Percentiles rank a stretch among this genome's conserved stretches.
Conservation (phyloP, 2,113 vertebrate species). For the Chaenogobius annularis region DNA sequence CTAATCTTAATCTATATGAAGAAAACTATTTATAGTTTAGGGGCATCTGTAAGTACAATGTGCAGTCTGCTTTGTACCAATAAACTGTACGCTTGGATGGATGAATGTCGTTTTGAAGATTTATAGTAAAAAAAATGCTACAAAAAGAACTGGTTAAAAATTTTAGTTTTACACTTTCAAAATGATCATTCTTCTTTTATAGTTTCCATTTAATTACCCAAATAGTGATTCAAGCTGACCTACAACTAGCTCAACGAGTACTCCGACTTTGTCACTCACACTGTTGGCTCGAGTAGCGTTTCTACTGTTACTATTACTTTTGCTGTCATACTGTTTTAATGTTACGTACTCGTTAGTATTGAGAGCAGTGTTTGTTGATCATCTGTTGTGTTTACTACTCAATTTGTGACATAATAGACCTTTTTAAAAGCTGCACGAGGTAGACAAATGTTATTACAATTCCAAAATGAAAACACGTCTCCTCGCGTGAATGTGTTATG, state of each 20-base stretch:
- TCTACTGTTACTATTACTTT: background rate
- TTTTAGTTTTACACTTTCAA: too few species aligned
- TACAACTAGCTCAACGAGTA: too few species aligned
- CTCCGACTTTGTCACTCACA: too few species aligned
- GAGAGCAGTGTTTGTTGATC: constrained; percentile 25
- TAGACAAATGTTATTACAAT: constrained; percentile 2
- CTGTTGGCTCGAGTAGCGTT: background rate
- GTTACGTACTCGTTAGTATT: background rate
- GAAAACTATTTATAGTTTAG: constrained; percentile 30
- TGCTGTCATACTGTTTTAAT: background rate
- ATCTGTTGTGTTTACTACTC: constrained; percentile 40
- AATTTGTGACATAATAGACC: constrained; percentile 22
- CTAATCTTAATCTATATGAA: constrained; percentile 56
- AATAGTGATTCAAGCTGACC: background rate
- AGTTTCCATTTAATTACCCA: too few species aligned
- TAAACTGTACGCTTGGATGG: background rate
- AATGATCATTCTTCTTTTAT: too few species aligned
- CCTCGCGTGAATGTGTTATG: background rate
- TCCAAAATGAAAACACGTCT: background rate
- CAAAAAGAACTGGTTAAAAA: too few species aligned
- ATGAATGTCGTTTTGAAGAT: too few species aligned
- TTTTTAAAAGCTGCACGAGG: constrained; percentile 1
- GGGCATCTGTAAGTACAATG: background rate
- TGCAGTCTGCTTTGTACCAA: background rate
- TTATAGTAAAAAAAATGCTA: too few species aligned